Base-by-base conservation (phyloP, 2,888 invertebrate species). In the Spisula solida region DNA sequence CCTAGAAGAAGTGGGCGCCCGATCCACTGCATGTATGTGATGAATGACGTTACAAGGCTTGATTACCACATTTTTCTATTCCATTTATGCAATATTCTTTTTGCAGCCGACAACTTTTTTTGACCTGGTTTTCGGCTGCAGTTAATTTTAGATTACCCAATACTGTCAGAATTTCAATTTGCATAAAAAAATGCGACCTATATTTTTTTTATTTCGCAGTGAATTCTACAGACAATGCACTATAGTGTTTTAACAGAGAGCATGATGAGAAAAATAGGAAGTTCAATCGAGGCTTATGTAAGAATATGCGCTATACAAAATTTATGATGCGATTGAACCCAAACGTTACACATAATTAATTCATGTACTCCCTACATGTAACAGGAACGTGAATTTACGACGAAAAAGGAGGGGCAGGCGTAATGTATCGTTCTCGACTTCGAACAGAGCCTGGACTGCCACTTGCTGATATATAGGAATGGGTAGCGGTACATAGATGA, bases 81-180 rank as follows among this genome's bases (percentile, higher is more conserved):
- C 31, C 29, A 18, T 31, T 75, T 75, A 29, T 31, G 75, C 75
- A 31, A 75, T 75, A 75, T 34, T 31, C 31, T 75, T 66, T 75
- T 75, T 75, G 75, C 75, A 75, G 75, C 75, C 75, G 75, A 34
- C 25, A 75, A 34, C 75, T 31, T 75, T 75, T 75, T 75, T 34
- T 75, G 75, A 75, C 75, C 75, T 75, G 75, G 34, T 75, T 75
- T 75, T 75, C 25, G 75, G 75, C 75, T 75, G 75, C 75, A 75
- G 75, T 34, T 75, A 75, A 75, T 75, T 75, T 75, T 75, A 75
- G 75, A 75, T 75, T 75, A 75, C 12, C 75, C 75, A 75, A 75
- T 75, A 31, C 31, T 75, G 34, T 75, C 31, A 75, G 75, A 34
- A 75, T 75, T 31, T 16, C 16, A 18, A 75, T 75, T 75, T 75